phyloP scores from a whole-genome alignment of 1,140 invertebrate species.

The Dendrolimus punctatus region DNA sequence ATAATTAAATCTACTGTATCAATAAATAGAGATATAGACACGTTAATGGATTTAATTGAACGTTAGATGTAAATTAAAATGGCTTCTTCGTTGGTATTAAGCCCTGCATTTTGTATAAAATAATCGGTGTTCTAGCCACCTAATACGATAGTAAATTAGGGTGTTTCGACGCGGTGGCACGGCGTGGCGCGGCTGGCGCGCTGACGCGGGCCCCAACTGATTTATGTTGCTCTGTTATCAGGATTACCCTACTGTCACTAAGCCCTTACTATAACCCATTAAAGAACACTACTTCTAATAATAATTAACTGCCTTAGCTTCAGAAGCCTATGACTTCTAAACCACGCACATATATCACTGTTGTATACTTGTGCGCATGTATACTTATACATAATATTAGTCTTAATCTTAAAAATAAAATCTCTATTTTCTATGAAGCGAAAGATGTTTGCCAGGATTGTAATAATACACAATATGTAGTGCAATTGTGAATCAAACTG shows the following conservation, averaged over 20 bases:
- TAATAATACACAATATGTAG: no score
- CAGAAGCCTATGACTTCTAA: background rate
- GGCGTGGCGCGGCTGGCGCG: slow-evolving; percentile 17
- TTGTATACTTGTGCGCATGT: no score
- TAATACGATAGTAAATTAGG: slow-evolving; percentile 54
- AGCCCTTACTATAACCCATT: slow-evolving; percentile 20
- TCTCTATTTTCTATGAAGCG: no score
- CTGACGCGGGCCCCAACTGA: slow-evolving; percentile 26
- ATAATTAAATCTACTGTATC: slow-evolving; percentile 12
- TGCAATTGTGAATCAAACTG: no score
- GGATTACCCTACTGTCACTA: slow-evolving; percentile 32
- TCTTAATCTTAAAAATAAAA: no score
- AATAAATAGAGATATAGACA: slow-evolving; percentile 23
- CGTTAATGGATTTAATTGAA: slow-evolving; percentile 37
- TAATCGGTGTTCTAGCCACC: slow-evolving; percentile 27
- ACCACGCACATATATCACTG: no score
- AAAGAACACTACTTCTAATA: slow-evolving; percentile 3
- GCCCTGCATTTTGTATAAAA: slow-evolving; percentile 43
- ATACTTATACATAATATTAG: no score
- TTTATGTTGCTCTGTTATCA: slow-evolving; percentile 32
- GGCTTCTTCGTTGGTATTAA: slow-evolving; percentile 31
- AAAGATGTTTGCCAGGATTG: no score
- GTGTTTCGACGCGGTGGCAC: slow-evolving; percentile 25
- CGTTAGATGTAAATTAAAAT: slow-evolving; percentile 40
- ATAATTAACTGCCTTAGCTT: slow-evolving; percentile 15